phyloP scores from a whole-genome alignment of 1,140 invertebrate species.

The Agrypnia vestita region DNA sequence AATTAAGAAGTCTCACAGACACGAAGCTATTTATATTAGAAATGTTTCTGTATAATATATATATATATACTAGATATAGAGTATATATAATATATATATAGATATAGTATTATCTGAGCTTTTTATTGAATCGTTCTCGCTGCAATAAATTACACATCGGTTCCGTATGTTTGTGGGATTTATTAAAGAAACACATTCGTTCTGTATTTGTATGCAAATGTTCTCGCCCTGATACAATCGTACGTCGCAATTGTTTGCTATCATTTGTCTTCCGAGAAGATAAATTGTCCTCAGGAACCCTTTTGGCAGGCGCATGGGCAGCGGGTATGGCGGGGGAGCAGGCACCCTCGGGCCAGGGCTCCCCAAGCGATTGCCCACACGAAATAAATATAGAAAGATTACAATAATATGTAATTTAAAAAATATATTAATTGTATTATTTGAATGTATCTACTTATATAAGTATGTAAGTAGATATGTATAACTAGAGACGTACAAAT shows the following conservation, averaged over 20 bases:
- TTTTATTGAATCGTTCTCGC: background rate
- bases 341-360: background rate
- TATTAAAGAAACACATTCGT: slow-evolving; percentile 60
- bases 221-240: slow-evolving; percentile 58
- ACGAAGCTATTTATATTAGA: too few relatives aligned
- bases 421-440: too few relatives aligned
- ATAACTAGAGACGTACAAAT: too few relatives aligned
- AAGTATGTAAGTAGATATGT: too few relatives aligned
- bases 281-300: slow-evolving; percentile 58
- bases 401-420: too few relatives aligned
- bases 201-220: slow-evolving; percentile 58
- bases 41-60: too few relatives aligned
- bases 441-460: too few relatives aligned
- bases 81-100: background rate
- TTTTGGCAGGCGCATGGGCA: slow-evolving; percentile 40
- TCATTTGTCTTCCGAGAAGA: slow-evolving; percentile 61
- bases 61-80: background rate
- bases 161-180: slow-evolving; percentile 46
- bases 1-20: too few relatives aligned
- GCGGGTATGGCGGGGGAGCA: background rate
- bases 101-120: too few relatives aligned
- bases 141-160: slow-evolving; percentile 20
- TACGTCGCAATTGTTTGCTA: slow-evolving; percentile 57
- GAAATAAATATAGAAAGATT: too few relatives aligned
- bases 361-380: too few relatives aligned